Evolutionary conservation across 2,888 invertebrate genomes (phyloP), one percentile per base, ranked within the genome.

Genomic region (Unio delphinus): DNA sequence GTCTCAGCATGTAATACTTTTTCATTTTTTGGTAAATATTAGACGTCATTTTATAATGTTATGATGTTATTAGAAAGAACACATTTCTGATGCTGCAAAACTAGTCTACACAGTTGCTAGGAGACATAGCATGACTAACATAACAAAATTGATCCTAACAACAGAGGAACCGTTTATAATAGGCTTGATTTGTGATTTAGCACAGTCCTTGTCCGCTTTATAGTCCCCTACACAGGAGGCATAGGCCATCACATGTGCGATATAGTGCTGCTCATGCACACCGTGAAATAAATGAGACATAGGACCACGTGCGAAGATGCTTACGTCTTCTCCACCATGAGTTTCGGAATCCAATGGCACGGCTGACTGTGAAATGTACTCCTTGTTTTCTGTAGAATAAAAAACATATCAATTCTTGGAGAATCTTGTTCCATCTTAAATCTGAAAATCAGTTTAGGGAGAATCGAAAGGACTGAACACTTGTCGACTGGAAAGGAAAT

Each of bases 191-290:
- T 77, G 74, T 20, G 72, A 67, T 60, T 45, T 56, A 6, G 77
- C 77, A 64, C 77, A 77, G 34, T 63, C 34, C 66, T 70, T 61
- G 45, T 59, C 63, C 6, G 66, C 63, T 55, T 65, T 66, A 64
- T 77, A 77, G 34, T 66, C 55, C 6, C 96, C 95, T 64, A 96
- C 93, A 86, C 94, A 93, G 0, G 95, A 92, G 0, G 97, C 95
- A 89, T 95, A 95, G 0, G 94, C 93, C 78, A 97, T 93, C 0
- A 94, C 96, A 88, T 96, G 94, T 28, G 95, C 95, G 6, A 97
- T 94, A 88, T 95, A 97, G 84, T 94, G 94, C 89, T 98, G 97
- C 87, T 98, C 97, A 87, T 97, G 96, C 0, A 96, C 94, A 59
- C 94, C 94, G 0, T 93, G 93, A 86, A 96, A 95, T 1, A 96